These are phyloP conservation scores for Natrix natrix DNA, from an alignment of 2,797 vertebrate species.

Conservation along the genomic window DNA sequence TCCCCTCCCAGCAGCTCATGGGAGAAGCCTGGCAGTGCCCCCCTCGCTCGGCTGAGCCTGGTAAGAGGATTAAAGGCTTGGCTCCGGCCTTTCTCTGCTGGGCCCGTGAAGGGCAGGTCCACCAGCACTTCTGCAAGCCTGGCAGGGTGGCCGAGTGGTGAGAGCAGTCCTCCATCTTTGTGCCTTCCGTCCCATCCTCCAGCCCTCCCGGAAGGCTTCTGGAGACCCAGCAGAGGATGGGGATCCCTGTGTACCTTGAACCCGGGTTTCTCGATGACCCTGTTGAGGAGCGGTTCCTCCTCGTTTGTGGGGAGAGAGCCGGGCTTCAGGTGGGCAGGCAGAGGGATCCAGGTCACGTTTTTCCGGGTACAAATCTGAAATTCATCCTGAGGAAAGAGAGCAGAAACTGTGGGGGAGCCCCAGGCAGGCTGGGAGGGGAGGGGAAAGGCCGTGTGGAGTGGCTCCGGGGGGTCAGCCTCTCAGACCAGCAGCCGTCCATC, in stretches of 20 bases:
- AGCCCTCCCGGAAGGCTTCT: background rate
- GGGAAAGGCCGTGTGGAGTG: background rate
- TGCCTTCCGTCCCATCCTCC: background rate
- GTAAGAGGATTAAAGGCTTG: conserved; percentile 17
- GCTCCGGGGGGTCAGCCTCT: background rate
- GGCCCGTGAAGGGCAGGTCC: conserved; percentile 1
- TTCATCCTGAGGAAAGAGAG: conserved; percentile 67
- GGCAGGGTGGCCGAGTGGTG: background rate
- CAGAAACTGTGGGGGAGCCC: background rate
- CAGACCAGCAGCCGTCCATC: background rate
- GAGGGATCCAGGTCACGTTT: conserved; percentile 66
- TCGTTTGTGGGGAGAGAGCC: conserved; percentile 52
- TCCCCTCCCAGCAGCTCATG: background rate
- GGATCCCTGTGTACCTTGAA: conserved; percentile 66
- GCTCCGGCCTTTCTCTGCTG: background rate
- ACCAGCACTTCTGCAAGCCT: background rate
- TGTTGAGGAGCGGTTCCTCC: conserved; percentile 67
- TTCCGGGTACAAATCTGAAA: conserved; percentile 71
- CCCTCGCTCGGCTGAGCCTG: background rate
- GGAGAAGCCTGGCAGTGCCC: background rate
- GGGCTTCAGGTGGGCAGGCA: conserved; percentile 52
- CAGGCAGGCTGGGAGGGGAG: background rate
- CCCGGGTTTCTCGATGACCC: conserved; percentile 67
- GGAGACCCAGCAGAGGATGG: background rate
- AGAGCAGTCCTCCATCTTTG: too few species aligned